Evolutionary conservation across 2,888 invertebrate species (phyloP).

Genomic region (Clanis bilineata): DNA sequence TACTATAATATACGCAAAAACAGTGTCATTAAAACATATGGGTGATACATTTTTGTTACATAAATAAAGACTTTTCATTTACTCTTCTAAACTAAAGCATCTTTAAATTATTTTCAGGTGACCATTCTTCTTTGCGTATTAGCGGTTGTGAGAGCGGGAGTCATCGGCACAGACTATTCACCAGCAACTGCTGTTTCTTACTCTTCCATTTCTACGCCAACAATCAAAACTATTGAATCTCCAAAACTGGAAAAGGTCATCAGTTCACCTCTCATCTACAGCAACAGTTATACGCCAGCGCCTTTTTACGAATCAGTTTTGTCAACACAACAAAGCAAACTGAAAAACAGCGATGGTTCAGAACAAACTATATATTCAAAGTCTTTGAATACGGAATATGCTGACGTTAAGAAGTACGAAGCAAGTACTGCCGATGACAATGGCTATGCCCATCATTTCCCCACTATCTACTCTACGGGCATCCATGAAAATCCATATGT

Average conservation of each 20-base stretch:
- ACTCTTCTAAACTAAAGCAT: not conserved
- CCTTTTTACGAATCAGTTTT: slow-evolving; percentile 37
- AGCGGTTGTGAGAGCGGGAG: slow-evolving; percentile 37
- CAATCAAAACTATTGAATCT: slow-evolving; percentile 17
- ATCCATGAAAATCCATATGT: slow-evolving; percentile 26
- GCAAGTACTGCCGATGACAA: slow-evolving; percentile 24
- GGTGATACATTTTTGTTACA: not conserved
- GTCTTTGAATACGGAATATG: slow-evolving; percentile 30
- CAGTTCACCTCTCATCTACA: slow-evolving; percentile 21
- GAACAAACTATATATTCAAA: slow-evolving; percentile 32
- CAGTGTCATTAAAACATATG: not conserved
- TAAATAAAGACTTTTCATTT: slow-evolving; percentile 13
- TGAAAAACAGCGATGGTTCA: slow-evolving; percentile 29
- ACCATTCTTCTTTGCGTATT: slow-evolving; percentile 35
- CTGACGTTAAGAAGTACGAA: slow-evolving; percentile 34
- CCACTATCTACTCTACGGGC: slow-evolving; percentile 30
- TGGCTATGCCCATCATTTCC: slow-evolving; percentile 26
- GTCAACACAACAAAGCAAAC: slow-evolving; percentile 35
- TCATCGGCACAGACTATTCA: slow-evolving; percentile 33
- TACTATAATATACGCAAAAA: too few species aligned
- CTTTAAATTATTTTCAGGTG: slow-evolving; percentile 38
- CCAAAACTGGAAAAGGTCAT: slow-evolving; percentile 2
- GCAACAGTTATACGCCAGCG: slow-evolving; percentile 26
- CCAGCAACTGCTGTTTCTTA: slow-evolving; percentile 35
- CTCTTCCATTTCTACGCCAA: slow-evolving; percentile 30